These are phyloP conservation scores for Hypotaenidia philippensis DNA, from an alignment of 2,797 vertebrate species.

Conservation along the genomic window DNA sequence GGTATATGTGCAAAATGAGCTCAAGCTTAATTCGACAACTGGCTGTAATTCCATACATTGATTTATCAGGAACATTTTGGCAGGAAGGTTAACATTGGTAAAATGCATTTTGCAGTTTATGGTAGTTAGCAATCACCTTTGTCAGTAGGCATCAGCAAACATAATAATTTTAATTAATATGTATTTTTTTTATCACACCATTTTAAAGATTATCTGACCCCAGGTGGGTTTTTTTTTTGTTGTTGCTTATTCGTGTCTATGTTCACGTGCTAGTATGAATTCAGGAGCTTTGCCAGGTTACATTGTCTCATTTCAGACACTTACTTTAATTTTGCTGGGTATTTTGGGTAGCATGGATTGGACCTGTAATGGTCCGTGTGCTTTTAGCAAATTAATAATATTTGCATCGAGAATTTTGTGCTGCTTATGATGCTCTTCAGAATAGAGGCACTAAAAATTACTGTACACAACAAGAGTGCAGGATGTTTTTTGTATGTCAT, in stretches of 20 bases:
- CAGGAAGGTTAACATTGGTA: constrained; percentile 16
- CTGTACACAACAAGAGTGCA: neutral
- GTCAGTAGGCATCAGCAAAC: neutral
- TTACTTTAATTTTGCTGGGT: neutral
- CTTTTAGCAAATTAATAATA: neutral
- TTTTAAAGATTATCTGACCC: constrained; percentile 26
- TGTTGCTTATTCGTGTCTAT: neutral
- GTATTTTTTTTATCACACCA: neutral
- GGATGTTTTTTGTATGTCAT: neutral
- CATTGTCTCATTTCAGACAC: neutral
- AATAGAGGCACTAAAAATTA: neutral
- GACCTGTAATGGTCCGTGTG: neutral
- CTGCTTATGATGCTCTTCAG: neutral
- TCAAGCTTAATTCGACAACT: neutral
- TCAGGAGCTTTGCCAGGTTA: neutral
- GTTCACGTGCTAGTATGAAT: neutral
- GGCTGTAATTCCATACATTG: neutral
- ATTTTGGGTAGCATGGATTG: neutral
- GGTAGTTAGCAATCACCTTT: constrained; percentile 14
- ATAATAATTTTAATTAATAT: neutral
- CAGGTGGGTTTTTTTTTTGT: neutral
- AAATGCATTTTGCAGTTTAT: constrained; percentile 50
- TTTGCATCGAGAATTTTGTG: neutral
- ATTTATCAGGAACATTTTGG: constrained; percentile 41
- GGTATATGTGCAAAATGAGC: neutral